These are phyloP conservation scores for Pseudorasbora parva DNA, from an alignment of 2,113 vertebrate species.

Conservation along the genomic window DNA sequence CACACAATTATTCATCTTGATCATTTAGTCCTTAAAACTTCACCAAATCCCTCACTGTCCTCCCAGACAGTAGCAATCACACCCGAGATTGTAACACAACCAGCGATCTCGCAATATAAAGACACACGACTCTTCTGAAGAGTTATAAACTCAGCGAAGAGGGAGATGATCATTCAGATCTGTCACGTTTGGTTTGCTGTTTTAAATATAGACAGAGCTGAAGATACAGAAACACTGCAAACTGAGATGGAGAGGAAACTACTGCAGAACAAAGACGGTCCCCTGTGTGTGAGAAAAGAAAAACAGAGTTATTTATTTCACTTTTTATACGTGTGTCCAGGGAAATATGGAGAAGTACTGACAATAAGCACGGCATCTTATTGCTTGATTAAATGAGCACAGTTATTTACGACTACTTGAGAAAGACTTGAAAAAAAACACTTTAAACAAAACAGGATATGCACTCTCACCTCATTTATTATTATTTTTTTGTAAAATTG, in stretches of 20 bases:
- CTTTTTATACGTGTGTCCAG: background rate
- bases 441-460: background rate
- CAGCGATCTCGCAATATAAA: background rate
- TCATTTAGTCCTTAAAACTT: background rate
- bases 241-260: background rate
- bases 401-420: background rate
- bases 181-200: background rate
- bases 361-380: background rate
- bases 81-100: background rate
- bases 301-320: background rate
- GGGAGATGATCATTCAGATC: background rate
- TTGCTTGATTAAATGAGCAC: background rate
- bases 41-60: background rate
- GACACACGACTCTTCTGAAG: background rate
- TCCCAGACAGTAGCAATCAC: background rate
- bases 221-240: background rate
- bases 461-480: background rate
- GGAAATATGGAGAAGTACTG: background rate
- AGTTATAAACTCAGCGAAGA: background rate
- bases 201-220: slow-evolving; percentile 5
- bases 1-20: background rate
- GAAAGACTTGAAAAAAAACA: no score
- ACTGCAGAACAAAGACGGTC: background rate
- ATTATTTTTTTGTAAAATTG: background rate
- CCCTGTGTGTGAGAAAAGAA: background rate